These are phyloP conservation scores for Hybognathus amarus DNA, from an alignment of 2,797 vertebrate species.

Conservation along the genomic window DNA sequence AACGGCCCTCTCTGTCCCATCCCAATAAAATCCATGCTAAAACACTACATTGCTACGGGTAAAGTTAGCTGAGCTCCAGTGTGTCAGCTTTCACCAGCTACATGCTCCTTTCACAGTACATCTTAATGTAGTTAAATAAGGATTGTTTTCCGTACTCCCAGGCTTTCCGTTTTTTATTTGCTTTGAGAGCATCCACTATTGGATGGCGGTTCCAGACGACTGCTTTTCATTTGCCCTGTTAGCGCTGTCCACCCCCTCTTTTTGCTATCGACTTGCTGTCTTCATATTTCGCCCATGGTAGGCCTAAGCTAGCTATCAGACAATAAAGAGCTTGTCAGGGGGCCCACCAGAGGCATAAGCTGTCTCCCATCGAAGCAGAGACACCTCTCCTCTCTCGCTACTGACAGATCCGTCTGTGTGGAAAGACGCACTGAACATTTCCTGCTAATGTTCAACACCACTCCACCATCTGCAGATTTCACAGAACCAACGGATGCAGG, in stretches of 20 bases:
- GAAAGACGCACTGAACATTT: constrained; percentile 8
- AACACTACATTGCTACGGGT: background rate
- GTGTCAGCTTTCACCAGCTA: background rate
- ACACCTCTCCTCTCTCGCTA: constrained; percentile 32
- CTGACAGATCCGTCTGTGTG: constrained; percentile 38
- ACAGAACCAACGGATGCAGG: constrained; percentile 18
- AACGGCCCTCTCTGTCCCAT: background rate
- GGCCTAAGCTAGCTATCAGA: constrained; percentile 65
- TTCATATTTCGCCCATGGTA: constrained; percentile 70
- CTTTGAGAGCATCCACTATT: constrained; percentile 65
- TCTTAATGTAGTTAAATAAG: constrained; percentile 49
- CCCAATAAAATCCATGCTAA: background rate
- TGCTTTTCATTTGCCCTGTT: constrained; percentile 66
- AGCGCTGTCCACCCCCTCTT: constrained; percentile 65
- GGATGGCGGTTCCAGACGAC: constrained; percentile 63
- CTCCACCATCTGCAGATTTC: constrained; percentile 21
- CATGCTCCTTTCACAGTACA: background rate
- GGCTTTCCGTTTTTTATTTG: constrained; percentile 64
- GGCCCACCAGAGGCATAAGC: constrained; percentile 49
- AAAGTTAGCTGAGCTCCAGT: background rate
- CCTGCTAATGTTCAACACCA: constrained; percentile 26
- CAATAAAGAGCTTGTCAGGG: constrained; percentile 71
- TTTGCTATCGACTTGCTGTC: constrained; percentile 75
- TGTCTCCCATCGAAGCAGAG: constrained; percentile 33
- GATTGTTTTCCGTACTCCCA: constrained; percentile 44